Evolutionary conservation across 1,140 invertebrate genomes (phyloP).

Genomic region (Drosophila littoralis): DNA sequence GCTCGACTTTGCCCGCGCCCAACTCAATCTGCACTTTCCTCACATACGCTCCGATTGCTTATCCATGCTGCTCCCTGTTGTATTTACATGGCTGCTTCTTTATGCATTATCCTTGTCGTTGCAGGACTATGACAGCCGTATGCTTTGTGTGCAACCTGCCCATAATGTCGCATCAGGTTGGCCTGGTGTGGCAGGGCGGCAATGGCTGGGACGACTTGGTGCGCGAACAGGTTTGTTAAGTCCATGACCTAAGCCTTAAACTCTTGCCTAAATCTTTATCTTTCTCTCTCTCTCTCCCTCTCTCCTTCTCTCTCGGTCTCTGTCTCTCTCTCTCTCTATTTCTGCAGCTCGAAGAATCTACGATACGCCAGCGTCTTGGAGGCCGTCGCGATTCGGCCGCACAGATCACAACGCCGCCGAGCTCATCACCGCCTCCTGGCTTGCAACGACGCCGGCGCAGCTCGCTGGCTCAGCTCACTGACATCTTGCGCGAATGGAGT

Average conservation of each 20-base stretch:
- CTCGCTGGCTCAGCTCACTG: conserved; percentile 93
- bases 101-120: conserved; percentile 60
- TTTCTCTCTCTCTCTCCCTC: not conserved
- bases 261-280: not conserved
- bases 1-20: not conserved
- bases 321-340: not conserved
- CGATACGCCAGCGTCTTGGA: conserved; percentile 91
- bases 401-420: conserved; percentile 93
- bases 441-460: conserved; percentile 90
- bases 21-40: not conserved
- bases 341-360: conserved; percentile 90
- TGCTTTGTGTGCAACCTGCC: conserved; percentile 98
- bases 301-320: not conserved
- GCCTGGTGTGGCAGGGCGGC: conserved; percentile 95
- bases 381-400: conserved; percentile 94
- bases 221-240: conserved; percentile 87
- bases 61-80: too few species aligned
- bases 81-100: not conserved
- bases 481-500: conserved; percentile 94
- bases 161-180: conserved; percentile 96
- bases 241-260: not conserved
- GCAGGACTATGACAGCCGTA: conserved; percentile 95
- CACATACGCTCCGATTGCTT: too few species aligned
- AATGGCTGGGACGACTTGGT: conserved; percentile 96
- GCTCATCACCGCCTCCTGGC: conserved; percentile 84